Conservation (phyloP, 2,888 invertebrate genomes). For the Mystacides longicornis region DNA sequence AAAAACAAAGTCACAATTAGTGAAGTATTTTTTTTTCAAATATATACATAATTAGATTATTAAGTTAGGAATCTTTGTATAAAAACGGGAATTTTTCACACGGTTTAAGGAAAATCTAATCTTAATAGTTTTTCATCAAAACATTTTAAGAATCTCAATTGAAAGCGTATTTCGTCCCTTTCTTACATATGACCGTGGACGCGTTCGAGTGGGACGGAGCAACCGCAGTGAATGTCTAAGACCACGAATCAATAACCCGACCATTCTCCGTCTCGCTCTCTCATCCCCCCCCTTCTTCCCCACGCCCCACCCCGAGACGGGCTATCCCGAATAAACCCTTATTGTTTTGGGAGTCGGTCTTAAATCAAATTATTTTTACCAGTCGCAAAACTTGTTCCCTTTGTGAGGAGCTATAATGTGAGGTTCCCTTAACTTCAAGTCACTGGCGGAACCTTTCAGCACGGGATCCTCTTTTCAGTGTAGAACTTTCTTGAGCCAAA, state of each 20-base stretch:
- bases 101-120: too few species aligned
- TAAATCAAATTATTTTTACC: slow-evolving; percentile 26
- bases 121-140: neutral
- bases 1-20: too few species aligned
- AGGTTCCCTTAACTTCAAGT: slow-evolving; percentile 4
- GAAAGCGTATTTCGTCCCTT: slow-evolving; percentile 33
- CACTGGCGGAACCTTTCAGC: neutral
- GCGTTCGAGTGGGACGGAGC: slow-evolving; percentile 26
- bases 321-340: slow-evolving; percentile 27
- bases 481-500: too few species aligned
- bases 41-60: too few species aligned
- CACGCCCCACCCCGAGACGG: neutral
- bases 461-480: neutral
- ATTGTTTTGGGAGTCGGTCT: slow-evolving; percentile 23
- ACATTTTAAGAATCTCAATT: neutral
- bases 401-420: slow-evolving; percentile 18
- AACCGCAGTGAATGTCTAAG: slow-evolving; percentile 46
- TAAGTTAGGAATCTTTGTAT: too few species aligned
- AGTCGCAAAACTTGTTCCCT: slow-evolving; percentile 16
- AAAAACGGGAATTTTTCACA: too few species aligned
- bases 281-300: slow-evolving; percentile 21
- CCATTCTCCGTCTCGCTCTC: slow-evolving; percentile 33
- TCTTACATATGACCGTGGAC: slow-evolving; percentile 25
- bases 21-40: too few species aligned
- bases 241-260: slow-evolving; percentile 47